phyloP scores from a whole-genome alignment of 2,113 vertebrate species.

The Maccullochella peelii region DNA sequence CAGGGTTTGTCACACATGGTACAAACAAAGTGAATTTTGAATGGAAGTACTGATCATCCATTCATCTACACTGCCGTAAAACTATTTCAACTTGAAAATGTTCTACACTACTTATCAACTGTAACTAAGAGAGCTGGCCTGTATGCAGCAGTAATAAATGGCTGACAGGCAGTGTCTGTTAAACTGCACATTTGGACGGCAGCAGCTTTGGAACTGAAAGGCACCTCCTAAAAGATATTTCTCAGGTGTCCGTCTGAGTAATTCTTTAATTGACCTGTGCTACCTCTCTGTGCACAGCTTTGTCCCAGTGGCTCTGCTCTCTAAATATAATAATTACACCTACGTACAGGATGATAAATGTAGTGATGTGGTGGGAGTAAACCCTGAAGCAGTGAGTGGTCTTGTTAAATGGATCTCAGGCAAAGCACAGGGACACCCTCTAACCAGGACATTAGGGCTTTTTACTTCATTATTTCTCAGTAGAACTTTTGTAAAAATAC shows the following conservation, averaged over 20 bases:
- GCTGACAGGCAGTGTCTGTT: neutral
- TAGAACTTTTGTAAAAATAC: constrained; percentile 62
- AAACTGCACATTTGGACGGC: neutral
- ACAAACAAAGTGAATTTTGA: neutral
- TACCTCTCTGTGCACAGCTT: constrained; percentile 42
- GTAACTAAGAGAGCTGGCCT: neutral
- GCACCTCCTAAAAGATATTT: constrained; percentile 30
- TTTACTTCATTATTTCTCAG: constrained; percentile 64
- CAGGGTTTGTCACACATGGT: neutral
- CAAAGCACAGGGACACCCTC: constrained; percentile 31
- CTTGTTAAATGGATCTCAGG: constrained; percentile 57
- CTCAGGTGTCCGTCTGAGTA: constrained; percentile 46
- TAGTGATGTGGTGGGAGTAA: constrained; percentile 45
- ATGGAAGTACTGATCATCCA: neutral
- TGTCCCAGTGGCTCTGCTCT: constrained; percentile 56
- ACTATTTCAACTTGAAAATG: neutral
- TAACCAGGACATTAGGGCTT: constrained; percentile 50
- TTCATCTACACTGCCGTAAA: neutral
- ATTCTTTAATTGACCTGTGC: constrained; percentile 54
- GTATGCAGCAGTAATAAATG: neutral
- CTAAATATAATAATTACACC: constrained; percentile 71
- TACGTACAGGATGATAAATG: constrained; percentile 61
- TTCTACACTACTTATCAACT: neutral
- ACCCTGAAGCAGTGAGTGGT: constrained; percentile 40
- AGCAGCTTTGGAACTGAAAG: constrained; percentile 8